Conservation (phyloP, 2,888 invertebrate genomes). For the Patella caerulea region DNA sequence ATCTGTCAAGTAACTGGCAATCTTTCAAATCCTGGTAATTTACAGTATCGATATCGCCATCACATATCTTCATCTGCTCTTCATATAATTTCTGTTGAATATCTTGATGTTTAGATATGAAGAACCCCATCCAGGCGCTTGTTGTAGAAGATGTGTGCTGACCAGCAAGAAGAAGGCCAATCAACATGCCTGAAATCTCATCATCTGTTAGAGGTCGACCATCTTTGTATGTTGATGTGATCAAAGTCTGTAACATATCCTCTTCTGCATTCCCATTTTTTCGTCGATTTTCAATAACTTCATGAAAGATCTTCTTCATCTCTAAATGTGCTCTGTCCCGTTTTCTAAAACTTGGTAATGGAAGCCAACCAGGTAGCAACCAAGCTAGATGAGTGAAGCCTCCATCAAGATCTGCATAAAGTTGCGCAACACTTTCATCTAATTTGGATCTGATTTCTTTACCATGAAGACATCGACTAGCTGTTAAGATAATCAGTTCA, state of each 20-base stretch:
- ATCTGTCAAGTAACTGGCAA: slow-evolving; percentile 57
- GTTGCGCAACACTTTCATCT: slow-evolving; percentile 58
- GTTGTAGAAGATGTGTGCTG: slow-evolving; percentile 69
- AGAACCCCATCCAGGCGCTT: slow-evolving; percentile 62
- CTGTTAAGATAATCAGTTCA: slow-evolving; percentile 65
- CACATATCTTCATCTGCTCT: slow-evolving; percentile 56
- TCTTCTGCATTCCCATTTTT: slow-evolving; percentile 31
- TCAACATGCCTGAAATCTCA: slow-evolving; percentile 65
- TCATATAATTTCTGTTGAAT: slow-evolving; percentile 52
- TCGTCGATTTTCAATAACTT: slow-evolving; percentile 51
- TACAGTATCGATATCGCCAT: slow-evolving; percentile 35
- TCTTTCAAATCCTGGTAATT: slow-evolving; percentile 60
- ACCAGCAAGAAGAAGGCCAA: slow-evolving; percentile 64
- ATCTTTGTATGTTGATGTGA: slow-evolving; percentile 62
- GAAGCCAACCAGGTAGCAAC: slow-evolving; percentile 66
- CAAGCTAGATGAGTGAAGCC: slow-evolving; percentile 62
- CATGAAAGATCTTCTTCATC: slow-evolving; percentile 58
- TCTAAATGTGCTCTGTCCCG: slow-evolving; percentile 59
- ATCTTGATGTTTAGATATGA: slow-evolving; percentile 57
- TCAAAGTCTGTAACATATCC: slow-evolving; percentile 63
- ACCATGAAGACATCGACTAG: slow-evolving; percentile 65
- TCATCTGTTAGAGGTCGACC: slow-evolving; percentile 62
- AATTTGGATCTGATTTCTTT: slow-evolving; percentile 54
- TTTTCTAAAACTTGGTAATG: slow-evolving; percentile 61
- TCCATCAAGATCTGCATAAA: slow-evolving; percentile 63